Conservation (phyloP, 2,797 vertebrate species). For the Artibeus lituratus region DNA sequence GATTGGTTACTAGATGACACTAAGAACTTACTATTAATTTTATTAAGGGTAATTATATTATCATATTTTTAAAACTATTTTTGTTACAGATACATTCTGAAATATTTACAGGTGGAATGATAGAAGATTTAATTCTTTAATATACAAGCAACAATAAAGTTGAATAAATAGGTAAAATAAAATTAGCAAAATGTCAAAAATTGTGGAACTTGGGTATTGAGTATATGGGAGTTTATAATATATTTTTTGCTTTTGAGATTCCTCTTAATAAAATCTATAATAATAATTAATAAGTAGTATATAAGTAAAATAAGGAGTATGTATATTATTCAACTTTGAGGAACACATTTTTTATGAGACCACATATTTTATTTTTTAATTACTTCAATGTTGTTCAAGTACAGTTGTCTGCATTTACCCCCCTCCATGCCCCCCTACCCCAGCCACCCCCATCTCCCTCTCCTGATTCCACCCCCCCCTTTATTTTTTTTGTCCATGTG, state of each 20-base stretch:
- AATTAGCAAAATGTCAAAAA: constrained; percentile 9
- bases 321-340: neutral
- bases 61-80: neutral
- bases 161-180: neutral
- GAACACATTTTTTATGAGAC: neutral
- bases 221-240: neutral
- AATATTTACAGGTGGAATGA: neutral
- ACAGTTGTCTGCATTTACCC: no score
- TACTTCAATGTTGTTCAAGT: no score
- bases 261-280: neutral
- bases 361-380: no score
- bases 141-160: constrained; percentile 4
- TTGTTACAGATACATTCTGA: neutral
- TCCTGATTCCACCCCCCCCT: no score
- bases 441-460: no score
- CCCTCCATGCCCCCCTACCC: no score
- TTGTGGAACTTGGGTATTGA: neutral
- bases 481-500: no score
- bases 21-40: neutral
- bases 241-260: neutral
- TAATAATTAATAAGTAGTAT: neutral
- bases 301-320: neutral
- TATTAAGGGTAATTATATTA: neutral
- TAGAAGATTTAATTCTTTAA: neutral
- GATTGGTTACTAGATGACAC: neutral